Percentiles rank a stretch among this genome's conserved stretches.
phyloP scores from a whole-genome alignment of 2,797 vertebrate genomes.

The Cirrhinus molitorella region DNA sequence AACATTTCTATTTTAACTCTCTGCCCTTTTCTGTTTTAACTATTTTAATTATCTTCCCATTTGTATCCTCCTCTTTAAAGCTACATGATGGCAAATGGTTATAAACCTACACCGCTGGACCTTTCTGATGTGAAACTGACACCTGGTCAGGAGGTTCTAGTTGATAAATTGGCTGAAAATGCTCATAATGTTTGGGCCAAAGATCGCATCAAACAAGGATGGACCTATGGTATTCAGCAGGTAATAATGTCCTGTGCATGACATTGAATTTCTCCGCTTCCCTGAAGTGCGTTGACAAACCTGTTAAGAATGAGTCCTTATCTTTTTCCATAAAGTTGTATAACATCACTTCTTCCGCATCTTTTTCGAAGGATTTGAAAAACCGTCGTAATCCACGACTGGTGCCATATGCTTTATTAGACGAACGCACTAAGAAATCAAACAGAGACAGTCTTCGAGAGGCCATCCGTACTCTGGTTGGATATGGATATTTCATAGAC shows the following conservation, averaged over 20 bases:
- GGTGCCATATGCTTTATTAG: slow-evolving; percentile 94
- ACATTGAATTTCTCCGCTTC: not conserved
- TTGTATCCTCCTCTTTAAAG: slow-evolving; percentile 73
- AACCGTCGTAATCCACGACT: slow-evolving; percentile 96
- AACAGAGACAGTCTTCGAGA: slow-evolving; percentile 98
- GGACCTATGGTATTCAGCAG: slow-evolving; percentile 99
- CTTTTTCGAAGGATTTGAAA: slow-evolving; percentile 89
- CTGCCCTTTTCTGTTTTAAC: not conserved
- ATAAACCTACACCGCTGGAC: slow-evolving; percentile 96
- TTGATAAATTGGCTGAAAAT: slow-evolving; percentile 98
- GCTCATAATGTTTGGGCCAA: slow-evolving; percentile 99
- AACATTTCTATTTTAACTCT: not conserved
- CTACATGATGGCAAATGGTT: slow-evolving; percentile 97
- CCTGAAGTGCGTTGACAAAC: not conserved
- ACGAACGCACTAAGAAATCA: slow-evolving; percentile 98
- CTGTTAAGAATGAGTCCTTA: not conserved
- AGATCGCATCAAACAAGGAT: slow-evolving; percentile 99
- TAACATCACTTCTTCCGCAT: slow-evolving; percentile 1
- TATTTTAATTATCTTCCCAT: not conserved
- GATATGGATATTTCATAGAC: slow-evolving; percentile 95
- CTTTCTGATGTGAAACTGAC: slow-evolving; percentile 95
- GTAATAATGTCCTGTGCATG: slow-evolving; percentile 69
- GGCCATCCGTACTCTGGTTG: slow-evolving; percentile 94
- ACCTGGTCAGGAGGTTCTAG: slow-evolving; percentile 93
- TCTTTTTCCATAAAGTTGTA: not conserved